phyloP scores from a whole-genome alignment of 2,888 invertebrate genomes.

The Drosophila nigritarsus region DNA sequence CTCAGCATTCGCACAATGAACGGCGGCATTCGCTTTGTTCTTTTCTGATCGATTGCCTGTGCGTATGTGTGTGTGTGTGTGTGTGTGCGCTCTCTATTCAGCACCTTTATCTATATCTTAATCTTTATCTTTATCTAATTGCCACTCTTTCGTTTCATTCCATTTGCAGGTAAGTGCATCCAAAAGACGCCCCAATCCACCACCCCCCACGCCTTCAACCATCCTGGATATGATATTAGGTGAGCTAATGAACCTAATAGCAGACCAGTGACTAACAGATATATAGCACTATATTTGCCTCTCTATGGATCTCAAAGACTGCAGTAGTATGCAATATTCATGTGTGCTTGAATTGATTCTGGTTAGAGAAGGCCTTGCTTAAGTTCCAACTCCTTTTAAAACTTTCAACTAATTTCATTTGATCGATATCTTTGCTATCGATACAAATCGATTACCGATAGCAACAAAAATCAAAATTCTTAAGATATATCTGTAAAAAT shows the following conservation, averaged over 20 bases:
- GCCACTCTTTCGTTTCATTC: conserved; percentile 27
- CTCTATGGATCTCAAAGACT: not conserved
- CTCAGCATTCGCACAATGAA: conserved; percentile 31
- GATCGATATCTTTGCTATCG: not conserved
- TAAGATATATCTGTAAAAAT: not conserved
- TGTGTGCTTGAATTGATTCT: no score
- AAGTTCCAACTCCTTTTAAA: not conserved
- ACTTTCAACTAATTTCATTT: not conserved
- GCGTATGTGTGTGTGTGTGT: not conserved
- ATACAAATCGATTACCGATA: not conserved
- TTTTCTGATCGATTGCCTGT: conserved; percentile 61
- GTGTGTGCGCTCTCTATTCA: conserved; percentile 7
- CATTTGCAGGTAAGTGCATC: conserved; percentile 56
- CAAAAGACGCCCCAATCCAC: not conserved
- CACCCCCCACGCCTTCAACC: not conserved
- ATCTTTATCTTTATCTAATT: conserved; percentile 51
- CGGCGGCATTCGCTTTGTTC: conserved; percentile 64
- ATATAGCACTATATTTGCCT: not conserved
- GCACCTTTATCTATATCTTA: conserved; percentile 22
- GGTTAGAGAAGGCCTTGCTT: no score
- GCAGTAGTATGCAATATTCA: no score
- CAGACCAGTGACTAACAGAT: not conserved
- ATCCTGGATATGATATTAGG: conserved; percentile 20
- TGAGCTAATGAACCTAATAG: conserved; percentile 8
- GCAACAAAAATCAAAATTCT: not conserved